phyloP scores from a whole-genome alignment of 2,797 vertebrate genomes.

The Brachyalestes nurse region DNA sequence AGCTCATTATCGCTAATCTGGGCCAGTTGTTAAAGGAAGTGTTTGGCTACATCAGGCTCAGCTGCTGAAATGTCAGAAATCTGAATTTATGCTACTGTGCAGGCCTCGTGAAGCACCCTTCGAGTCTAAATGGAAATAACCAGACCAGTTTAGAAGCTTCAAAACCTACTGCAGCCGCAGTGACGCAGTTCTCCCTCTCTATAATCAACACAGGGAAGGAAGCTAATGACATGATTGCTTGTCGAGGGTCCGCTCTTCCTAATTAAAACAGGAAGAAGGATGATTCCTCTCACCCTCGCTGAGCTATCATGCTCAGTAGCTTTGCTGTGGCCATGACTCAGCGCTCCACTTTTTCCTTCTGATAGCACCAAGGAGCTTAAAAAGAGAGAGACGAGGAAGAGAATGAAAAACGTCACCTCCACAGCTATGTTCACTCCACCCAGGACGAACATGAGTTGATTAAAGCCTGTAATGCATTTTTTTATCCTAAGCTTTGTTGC shows the following conservation, averaged over 20 bases:
- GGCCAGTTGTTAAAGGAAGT: conserved; percentile 41
- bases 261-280: conserved; percentile 74
- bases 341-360: conserved; percentile 67
- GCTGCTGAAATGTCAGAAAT: conserved; percentile 63
- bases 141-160: conserved; percentile 52
- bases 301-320: conserved; percentile 62
- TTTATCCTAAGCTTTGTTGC: conserved; percentile 45
- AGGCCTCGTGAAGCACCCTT: conserved; percentile 11
- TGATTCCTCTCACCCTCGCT: conserved; percentile 67
- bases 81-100: conserved; percentile 33
- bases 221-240: conserved; percentile 64
- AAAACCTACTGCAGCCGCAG: conserved; percentile 36
- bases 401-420: conserved; percentile 26
- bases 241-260: conserved; percentile 60
- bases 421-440: conserved; percentile 37
- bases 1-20: conserved; percentile 62
- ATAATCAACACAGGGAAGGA: conserved; percentile 66
- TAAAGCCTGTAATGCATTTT: conserved; percentile 61
- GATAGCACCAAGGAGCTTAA: conserved; percentile 65
- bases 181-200: conserved; percentile 51
- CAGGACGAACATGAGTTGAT: conserved; percentile 54
- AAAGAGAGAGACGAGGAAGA: conserved; percentile 36
- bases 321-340: conserved; percentile 72
- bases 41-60: conserved; percentile 52
- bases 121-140: conserved; percentile 42